phyloP scores from a whole-genome alignment of 2,888 invertebrate species.

The Gastracanthus pulcherrimus region DNA sequence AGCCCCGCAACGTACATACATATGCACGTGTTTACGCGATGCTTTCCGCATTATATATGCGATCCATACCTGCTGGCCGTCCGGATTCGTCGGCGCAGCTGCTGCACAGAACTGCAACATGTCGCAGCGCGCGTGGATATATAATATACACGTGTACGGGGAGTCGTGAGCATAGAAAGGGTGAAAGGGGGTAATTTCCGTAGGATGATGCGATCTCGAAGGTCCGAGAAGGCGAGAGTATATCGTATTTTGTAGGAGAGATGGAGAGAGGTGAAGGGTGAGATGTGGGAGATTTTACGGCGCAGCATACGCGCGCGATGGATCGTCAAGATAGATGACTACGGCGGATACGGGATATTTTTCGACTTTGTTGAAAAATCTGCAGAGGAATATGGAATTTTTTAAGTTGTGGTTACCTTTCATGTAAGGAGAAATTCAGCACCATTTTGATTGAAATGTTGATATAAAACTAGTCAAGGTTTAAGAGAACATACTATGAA shows the following conservation, averaged over 20 bases:
- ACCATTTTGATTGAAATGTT: no score
- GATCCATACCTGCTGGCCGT: not conserved
- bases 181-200: not conserved
- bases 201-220: not conserved
- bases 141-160: not conserved
- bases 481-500: no score
- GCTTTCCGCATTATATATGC: not conserved
- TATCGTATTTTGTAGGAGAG: not conserved
- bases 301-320: not conserved
- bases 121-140: not conserved
- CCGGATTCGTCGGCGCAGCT: slow-evolving; percentile 1
- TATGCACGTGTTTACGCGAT: not conserved
- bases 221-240: not conserved
- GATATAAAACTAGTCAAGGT: no score
- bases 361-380: not conserved
- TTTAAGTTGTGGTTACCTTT: no score
- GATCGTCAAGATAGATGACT: not conserved
- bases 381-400: not conserved
- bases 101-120: not conserved
- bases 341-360: not conserved
- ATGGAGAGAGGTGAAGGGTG: no score
- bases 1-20: not conserved
- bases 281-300: not conserved
- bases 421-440: no score
- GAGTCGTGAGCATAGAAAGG: not conserved